A percentile compares a stretch with the other conserved stretches of the same genome.
phyloP scores from a whole-genome alignment of 2,797 vertebrate genomes.

The Periparus ater region DNA sequence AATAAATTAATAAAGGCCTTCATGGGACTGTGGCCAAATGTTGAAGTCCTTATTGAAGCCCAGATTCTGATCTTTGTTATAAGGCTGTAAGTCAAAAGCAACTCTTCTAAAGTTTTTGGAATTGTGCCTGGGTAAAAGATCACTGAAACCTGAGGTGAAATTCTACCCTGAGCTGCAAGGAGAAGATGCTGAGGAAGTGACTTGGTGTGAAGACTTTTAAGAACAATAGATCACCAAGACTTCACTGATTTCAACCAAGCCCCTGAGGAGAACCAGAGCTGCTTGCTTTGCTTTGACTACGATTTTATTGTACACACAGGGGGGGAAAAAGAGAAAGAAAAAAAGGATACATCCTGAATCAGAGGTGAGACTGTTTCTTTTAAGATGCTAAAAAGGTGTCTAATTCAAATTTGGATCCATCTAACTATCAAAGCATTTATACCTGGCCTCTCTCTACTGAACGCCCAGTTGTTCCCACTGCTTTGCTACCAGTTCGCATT shows the following conservation, averaged over 20 bases:
- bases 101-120: slow-evolving; percentile 45
- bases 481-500: background rate
- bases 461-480: background rate
- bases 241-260: slow-evolving; percentile 41
- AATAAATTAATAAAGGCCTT: slow-evolving; percentile 42
- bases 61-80: slow-evolving; percentile 49
- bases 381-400: background rate
- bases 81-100: slow-evolving; percentile 47
- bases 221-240: slow-evolving; percentile 48
- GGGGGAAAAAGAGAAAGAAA: rapidly evolving
- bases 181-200: slow-evolving; percentile 31
- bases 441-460: background rate
- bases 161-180: background rate
- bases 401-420: background rate
- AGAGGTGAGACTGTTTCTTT: background rate
- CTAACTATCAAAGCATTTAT: background rate
- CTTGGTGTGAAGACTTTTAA: slow-evolving; percentile 19
- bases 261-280: slow-evolving; percentile 13
- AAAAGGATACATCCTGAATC: background rate
- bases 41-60: background rate
- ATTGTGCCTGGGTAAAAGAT: slow-evolving; percentile 52
- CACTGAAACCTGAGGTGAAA: slow-evolving; percentile 20
- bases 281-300: slow-evolving; percentile 2
- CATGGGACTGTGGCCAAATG: slow-evolving; percentile 13
- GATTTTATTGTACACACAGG: background rate